Conservation (phyloP, 2,113 vertebrate species). For the Mesocricetus auratus region DNA sequence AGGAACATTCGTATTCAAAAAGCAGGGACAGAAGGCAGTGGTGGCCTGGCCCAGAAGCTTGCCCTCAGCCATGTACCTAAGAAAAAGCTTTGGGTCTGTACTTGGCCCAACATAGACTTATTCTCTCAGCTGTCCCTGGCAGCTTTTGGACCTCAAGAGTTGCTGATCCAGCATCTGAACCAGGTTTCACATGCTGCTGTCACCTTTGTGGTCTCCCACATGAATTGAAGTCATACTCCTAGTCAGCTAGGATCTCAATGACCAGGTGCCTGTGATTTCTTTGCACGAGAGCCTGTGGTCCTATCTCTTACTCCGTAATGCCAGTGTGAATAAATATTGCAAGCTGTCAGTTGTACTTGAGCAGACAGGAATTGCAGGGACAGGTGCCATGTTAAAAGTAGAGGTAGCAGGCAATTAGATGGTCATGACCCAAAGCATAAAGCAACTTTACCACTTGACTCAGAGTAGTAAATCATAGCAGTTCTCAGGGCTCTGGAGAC, state of each 20-base stretch:
- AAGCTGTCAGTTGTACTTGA: neutral
- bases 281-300: conserved; percentile 63
- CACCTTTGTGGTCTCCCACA: conserved; percentile 60
- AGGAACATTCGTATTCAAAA: neutral
- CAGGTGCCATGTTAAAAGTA: neutral
- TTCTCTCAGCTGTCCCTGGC: conserved; percentile 41
- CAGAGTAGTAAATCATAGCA: conserved; percentile 27
- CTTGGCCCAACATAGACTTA: neutral
- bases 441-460: neutral
- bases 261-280: conserved; percentile 69
- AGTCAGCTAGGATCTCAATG: conserved; percentile 69
- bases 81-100: neutral
- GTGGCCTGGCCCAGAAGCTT: conserved; percentile 28
- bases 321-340: conserved; percentile 17
- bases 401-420: conserved; percentile 35
- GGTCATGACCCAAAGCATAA: conserved; percentile 24
- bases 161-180: conserved; percentile 74
- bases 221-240: conserved; percentile 66
- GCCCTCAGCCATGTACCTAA: neutral
- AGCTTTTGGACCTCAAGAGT: conserved; percentile 47
- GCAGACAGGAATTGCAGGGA: neutral
- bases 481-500: conserved; percentile 60
- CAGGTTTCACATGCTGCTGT: conserved; percentile 71
- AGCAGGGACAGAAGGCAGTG: conserved; percentile 2
- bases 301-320: neutral